Percentiles rank a stretch among this genome's conserved stretches.
These are phyloP conservation scores for Syrphus vitripennis DNA, from an alignment of 2,888 invertebrate genomes.

Conservation along the genomic window DNA sequence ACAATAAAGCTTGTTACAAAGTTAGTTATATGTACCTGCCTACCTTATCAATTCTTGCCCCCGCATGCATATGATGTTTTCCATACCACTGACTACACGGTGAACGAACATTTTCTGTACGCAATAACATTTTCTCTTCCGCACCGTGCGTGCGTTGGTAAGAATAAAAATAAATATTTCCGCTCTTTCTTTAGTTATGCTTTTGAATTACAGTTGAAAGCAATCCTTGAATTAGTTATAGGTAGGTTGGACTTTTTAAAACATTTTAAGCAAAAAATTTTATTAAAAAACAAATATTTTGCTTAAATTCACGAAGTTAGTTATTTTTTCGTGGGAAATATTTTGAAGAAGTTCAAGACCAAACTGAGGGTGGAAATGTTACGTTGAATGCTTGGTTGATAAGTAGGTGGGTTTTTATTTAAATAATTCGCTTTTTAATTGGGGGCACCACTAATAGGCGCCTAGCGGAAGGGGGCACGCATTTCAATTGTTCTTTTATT, in stretches of 20 bases:
- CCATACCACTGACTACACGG: not conserved
- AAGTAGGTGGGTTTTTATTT: too few relatives aligned
- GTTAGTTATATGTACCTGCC: not conserved
- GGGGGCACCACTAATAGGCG: too few relatives aligned
- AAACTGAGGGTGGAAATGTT: too few relatives aligned
- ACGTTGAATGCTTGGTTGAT: too few relatives aligned
- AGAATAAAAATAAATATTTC: conserved; percentile 2
- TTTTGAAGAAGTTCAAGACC: too few relatives aligned
- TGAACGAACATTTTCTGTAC: conserved; percentile 1
- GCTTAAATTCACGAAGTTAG: too few relatives aligned
- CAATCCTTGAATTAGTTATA: not conserved
- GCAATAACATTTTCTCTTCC: conserved; percentile 1
- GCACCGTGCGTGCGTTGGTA: conserved; percentile 14
- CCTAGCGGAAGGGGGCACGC: too few relatives aligned
- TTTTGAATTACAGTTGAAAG: not conserved
- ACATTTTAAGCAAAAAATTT: not conserved
- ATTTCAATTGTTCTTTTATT: too few relatives aligned
- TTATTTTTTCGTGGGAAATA: too few relatives aligned
- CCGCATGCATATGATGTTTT: not conserved
- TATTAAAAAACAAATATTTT: not conserved
- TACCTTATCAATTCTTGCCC: not conserved
- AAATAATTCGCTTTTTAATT: too few relatives aligned
- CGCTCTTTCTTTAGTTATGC: not conserved
- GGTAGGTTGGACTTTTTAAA: not conserved
- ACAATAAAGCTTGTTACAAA: conserved; percentile 18